Base-by-base conservation (phyloP, 2,888 invertebrate genomes). In the Osmoderma eremita region DNA sequence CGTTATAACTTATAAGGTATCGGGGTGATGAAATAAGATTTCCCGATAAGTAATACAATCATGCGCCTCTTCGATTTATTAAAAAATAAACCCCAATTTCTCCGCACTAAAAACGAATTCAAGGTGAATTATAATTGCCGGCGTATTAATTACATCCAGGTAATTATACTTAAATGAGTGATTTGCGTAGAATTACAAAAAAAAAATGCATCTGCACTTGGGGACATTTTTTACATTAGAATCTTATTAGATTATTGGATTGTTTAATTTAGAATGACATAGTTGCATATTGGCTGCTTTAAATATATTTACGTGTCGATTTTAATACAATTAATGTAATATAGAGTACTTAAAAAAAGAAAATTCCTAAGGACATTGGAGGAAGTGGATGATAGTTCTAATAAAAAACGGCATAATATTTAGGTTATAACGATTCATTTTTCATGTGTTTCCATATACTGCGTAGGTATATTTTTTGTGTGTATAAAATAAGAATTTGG, bases 91-190 rank as follows among this genome's bases (percentile, higher is more conserved):
- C 6, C 30, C 8, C 5, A 10, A 10, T 30, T 56, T 56, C 56
- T 6, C 41, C 53, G 22, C 54, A 39, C 10, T 41, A 20, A 17
- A 58, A 12, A 42, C 15, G 36, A 30, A n/a, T n/a, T n/a, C n/a
- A n/a, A 30, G 30, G 30, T 30, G 6, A 30, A 1, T 30, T 30
- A 30, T 30, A 30, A 30, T 30, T 30, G 10, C 30, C 6, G 1
- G 30, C 5, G 24, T 30, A 42, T 45, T 58, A 58, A 65, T 67
- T 63, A 63, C 63, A 42, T 54, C 24, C 36, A 42, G 22, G 53
- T 58, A 67, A 67, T 67, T 67, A 62, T 62, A 42, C 51, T 38
- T 49, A 67, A 67, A 30, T 67, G 61, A 62, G n/a, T 54, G 56
- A 56, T 41, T 56, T 56, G 56, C 56, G 39, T 41, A 41, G 41